Percentiles rank a stretch among this genome's conserved stretches.
Conservation (phyloP, 2,113 vertebrate genomes). For the Cryptomyrus ogoouensis region DNA sequence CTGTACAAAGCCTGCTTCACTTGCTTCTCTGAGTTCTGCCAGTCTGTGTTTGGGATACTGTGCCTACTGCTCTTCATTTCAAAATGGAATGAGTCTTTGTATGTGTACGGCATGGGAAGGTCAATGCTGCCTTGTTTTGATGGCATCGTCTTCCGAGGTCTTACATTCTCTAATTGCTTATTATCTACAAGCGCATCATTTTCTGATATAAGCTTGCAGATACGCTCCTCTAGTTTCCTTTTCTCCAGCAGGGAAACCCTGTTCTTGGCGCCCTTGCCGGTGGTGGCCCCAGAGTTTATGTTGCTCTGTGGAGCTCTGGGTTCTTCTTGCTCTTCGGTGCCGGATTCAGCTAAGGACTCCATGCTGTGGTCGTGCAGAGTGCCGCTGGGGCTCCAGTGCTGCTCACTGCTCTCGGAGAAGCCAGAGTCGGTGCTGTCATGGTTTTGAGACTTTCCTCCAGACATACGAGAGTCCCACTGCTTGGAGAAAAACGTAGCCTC, state of each 20-base stretch:
- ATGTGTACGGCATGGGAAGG: slow-evolving; percentile 88
- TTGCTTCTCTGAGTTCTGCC: slow-evolving; percentile 56
- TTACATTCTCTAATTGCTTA: slow-evolving; percentile 76
- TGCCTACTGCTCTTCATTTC: slow-evolving; percentile 72
- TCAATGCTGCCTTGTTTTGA: slow-evolving; percentile 95
- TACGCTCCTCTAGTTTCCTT: slow-evolving; percentile 77
- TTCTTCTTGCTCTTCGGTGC: slow-evolving; percentile 35
- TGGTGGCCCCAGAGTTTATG: slow-evolving; percentile 30
- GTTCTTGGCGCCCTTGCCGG: slow-evolving; percentile 34
- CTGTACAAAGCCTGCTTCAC: slow-evolving; percentile 63
- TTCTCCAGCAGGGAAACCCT: slow-evolving; percentile 63
- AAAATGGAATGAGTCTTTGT: slow-evolving; percentile 94
- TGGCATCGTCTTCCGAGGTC: slow-evolving; percentile 82
- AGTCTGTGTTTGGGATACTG: slow-evolving; percentile 41
- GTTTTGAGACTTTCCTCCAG: slow-evolving; percentile 73
- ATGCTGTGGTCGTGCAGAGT: slow-evolving; percentile 59
- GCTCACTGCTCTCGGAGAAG: slow-evolving; percentile 83
- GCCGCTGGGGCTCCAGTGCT: slow-evolving; percentile 51
- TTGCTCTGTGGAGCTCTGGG: not conserved
- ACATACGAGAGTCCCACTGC: slow-evolving; percentile 60
- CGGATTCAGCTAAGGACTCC: slow-evolving; percentile 59
- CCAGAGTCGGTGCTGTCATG: slow-evolving; percentile 93
- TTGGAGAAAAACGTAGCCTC: slow-evolving; percentile 68
- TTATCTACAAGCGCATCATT: slow-evolving; percentile 86
- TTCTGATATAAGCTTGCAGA: slow-evolving; percentile 84